Percentiles rank a stretch among this genome's conserved stretches.
Conservation (phyloP, 2,113 vertebrate genomes). For the Sardina pilchardus region DNA sequence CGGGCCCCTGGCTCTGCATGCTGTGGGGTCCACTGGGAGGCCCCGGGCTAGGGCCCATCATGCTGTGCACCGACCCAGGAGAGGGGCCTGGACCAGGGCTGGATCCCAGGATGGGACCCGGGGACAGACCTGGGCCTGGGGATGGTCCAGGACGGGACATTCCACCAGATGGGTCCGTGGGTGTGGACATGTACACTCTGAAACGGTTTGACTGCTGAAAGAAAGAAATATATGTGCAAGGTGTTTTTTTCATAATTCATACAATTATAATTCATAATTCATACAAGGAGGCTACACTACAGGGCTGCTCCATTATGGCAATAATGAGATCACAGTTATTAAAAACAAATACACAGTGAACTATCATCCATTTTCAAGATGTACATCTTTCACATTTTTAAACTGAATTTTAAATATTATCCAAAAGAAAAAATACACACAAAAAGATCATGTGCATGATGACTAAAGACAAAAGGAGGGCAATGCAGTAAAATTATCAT, state of each 20-base stretch:
- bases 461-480: no score
- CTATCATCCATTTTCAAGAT: no score
- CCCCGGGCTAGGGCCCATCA: conserved; percentile 97
- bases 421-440: no score
- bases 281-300: no score
- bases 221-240: not conserved
- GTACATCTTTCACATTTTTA: no score
- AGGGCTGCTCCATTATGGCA: no score
- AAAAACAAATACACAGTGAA: no score
- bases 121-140: conserved; percentile 90
- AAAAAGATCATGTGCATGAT: no score
- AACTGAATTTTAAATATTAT: no score
- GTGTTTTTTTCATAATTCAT: not conserved
- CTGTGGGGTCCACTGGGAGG: conserved; percentile 85
- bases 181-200: conserved; percentile 85
- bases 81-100: conserved; percentile 95
- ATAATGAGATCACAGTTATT: no score
- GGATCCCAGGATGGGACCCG: conserved; percentile 94
- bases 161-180: conserved; percentile 82
- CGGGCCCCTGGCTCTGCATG: conserved; percentile 81
- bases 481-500: no score
- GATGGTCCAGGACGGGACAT: conserved; percentile 98
- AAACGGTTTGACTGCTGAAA: conserved; percentile 38
- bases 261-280: no score
- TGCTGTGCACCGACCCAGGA: conserved; percentile 94